Evolutionary conservation across 1,140 invertebrate species (phyloP).

Genomic region (Formica selysi): DNA sequence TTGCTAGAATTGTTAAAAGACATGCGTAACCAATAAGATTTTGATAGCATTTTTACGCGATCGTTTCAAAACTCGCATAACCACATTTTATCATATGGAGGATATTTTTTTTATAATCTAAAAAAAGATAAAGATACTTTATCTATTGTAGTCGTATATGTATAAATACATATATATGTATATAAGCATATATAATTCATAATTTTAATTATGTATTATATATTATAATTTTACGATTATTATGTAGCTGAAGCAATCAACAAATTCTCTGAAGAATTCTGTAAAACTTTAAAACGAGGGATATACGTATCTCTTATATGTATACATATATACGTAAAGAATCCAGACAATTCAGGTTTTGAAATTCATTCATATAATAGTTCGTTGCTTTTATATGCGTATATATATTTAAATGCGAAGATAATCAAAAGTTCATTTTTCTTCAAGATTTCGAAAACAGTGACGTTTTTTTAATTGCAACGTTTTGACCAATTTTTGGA

Average conservation of each 20-base stretch:
- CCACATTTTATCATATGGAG: neutral
- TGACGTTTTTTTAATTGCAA: neutral
- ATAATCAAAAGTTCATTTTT: neutral
- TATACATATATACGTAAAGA: neutral
- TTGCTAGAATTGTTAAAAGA: conserved; percentile 40
- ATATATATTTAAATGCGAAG: neutral
- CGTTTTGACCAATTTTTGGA: too few species aligned
- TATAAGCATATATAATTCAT: too few species aligned
- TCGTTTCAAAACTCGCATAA: conserved; percentile 24
- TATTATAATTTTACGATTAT: too few species aligned
- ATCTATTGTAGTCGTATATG: too few species aligned
- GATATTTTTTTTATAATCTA: neutral
- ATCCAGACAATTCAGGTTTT: neutral
- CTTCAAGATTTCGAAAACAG: neutral
- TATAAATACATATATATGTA: too few species aligned
- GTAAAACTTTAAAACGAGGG: too few species aligned
- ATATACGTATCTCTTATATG: too few species aligned
- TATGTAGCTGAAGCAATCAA: too few species aligned
- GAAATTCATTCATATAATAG: neutral
- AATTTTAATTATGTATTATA: too few species aligned
- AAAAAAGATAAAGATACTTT: neutral
- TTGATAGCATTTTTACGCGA: neutral
- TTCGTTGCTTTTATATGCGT: neutral
- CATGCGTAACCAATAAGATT: neutral
- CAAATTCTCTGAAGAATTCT: too few species aligned